Conservation (phyloP, 2,888 invertebrate species). For the Ormyrus rosae region DNA sequence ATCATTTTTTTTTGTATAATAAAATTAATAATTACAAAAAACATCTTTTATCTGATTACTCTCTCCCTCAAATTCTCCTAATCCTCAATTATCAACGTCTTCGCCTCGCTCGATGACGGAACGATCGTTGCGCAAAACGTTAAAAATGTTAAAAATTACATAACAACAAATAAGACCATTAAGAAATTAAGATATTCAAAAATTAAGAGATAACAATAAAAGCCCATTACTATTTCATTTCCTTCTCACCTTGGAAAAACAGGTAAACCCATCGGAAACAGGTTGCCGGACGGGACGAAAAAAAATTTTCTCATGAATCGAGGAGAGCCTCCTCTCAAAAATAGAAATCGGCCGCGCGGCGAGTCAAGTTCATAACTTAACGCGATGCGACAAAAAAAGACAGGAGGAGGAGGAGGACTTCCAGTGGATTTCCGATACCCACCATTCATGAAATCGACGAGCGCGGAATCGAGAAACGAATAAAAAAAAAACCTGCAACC, state of each 20-base stretch:
- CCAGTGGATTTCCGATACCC: background rate
- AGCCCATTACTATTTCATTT: background rate
- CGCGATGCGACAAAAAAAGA: background rate
- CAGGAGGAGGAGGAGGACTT: background rate
- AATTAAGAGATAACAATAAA: background rate
- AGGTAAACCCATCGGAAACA: background rate
- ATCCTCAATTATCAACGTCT: no score
- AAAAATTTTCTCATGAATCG: constrained; percentile 36
- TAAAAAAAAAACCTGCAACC: constrained; percentile 1
- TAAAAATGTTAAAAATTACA: background rate
- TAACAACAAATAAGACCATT: background rate
- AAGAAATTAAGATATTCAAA: constrained; percentile 7
- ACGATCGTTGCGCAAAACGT: background rate
- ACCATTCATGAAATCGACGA: no score
- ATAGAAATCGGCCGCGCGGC: background rate
- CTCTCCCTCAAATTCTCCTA: background rate
- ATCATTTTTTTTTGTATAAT: constrained; percentile 64
- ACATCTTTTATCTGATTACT: constrained; percentile 1
- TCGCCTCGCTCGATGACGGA: no score
- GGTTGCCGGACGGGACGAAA: background rate
- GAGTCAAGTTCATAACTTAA: constrained; percentile 14
- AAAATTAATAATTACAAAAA: constrained; percentile 60
- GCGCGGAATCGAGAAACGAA: background rate
- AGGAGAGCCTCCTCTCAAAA: background rate
- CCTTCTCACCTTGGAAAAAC: background rate